phyloP scores from a whole-genome alignment of 2,113 vertebrate genomes.

The Myotis lucifugus region DNA sequence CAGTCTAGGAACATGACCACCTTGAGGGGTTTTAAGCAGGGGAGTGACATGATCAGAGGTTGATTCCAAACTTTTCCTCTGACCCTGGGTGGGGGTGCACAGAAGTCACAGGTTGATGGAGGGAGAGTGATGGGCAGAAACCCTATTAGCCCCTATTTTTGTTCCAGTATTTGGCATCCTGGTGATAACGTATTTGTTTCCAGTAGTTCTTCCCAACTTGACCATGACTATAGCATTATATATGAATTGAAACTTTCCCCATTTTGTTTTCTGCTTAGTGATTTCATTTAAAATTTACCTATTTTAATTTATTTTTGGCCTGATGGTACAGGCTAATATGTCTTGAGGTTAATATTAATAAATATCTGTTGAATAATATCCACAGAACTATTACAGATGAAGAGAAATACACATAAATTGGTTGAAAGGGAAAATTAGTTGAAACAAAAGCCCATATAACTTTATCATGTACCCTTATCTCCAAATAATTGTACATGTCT shows the following conservation, averaged over 20 bases:
- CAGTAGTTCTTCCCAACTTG: neutral
- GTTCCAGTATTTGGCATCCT: neutral
- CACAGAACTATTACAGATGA: neutral
- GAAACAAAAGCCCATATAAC: neutral
- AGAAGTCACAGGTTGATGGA: neutral
- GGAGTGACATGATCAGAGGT: neutral
- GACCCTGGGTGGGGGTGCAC: neutral
- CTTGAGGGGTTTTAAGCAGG: neutral
- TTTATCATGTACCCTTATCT: neutral
- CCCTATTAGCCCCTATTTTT: neutral
- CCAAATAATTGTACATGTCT: neutral
- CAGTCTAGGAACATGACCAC: neutral
- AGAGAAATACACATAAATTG: neutral
- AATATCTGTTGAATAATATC: neutral
- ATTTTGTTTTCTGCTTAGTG: neutral
- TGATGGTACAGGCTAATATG: neutral
- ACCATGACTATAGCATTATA: neutral
- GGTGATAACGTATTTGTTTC: neutral
- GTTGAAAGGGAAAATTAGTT: neutral
- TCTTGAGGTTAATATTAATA: neutral
- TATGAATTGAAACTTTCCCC: neutral
- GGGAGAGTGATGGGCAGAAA: neutral
- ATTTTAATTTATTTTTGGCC: neutral
- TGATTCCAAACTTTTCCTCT: neutral
- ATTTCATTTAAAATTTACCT: conserved; percentile 15